phyloP scores from a whole-genome alignment of 2,888 invertebrate genomes.

The Spicauda simplicius region DNA sequence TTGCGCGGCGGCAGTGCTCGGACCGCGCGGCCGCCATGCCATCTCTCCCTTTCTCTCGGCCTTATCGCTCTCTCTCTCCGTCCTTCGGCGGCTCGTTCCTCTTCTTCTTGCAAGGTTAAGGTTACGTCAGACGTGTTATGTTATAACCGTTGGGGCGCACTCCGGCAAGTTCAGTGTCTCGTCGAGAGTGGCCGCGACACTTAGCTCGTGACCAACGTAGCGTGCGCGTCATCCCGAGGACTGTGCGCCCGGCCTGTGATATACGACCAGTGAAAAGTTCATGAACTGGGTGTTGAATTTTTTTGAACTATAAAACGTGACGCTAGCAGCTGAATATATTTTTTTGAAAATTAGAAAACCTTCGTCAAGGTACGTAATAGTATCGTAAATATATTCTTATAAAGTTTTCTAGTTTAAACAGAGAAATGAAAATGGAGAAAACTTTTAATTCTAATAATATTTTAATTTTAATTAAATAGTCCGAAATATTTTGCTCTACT shows the following conservation, averaged over 20 bases:
- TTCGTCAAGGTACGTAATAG: conserved; percentile 63
- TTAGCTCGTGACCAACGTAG: conserved; percentile 70
- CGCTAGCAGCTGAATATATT: conserved; percentile 51
- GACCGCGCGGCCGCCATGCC: conserved; percentile 49
- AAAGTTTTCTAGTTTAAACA: background rate
- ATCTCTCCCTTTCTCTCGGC: conserved; percentile 81
- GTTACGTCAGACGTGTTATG: conserved; percentile 86
- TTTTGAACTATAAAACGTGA: conserved; percentile 78
- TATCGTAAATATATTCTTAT: background rate
- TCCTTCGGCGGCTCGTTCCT: conserved; percentile 82
- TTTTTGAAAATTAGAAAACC: conserved; percentile 45
- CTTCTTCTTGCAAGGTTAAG: conserved; percentile 86
- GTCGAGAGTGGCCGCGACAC: conserved; percentile 83
- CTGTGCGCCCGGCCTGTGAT: conserved; percentile 78
- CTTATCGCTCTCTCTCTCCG: conserved; percentile 83
- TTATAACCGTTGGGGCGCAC: conserved; percentile 85
- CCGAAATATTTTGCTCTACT: too few species aligned
- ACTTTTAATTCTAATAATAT: too few species aligned
- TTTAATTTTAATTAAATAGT: too few species aligned
- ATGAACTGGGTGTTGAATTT: conserved; percentile 81
- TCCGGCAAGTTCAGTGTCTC: conserved; percentile 84
- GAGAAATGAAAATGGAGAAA: background rate
- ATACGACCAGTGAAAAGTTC: conserved; percentile 83
- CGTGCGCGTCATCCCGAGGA: conserved; percentile 68
- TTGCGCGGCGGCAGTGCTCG: conserved; percentile 37